phyloP scores from a whole-genome alignment of 2,113 vertebrate genomes.

The Melanerpes aurifrons region DNA sequence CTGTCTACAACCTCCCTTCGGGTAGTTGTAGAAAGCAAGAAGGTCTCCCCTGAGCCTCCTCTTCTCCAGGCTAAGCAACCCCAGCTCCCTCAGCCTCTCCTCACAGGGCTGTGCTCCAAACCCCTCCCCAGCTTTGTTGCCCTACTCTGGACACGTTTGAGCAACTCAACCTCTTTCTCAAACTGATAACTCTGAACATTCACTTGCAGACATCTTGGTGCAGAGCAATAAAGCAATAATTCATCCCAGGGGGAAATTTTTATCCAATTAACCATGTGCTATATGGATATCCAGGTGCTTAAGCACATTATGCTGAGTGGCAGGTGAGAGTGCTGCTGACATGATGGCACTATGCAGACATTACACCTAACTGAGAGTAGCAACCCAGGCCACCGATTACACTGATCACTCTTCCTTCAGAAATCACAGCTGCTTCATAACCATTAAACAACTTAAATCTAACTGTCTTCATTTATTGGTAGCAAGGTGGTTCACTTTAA shows the following conservation, averaged over 20 bases:
- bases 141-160: too few relatives aligned
- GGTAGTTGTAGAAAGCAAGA: too few relatives aligned
- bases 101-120: too few relatives aligned
- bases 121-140: too few relatives aligned
- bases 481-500: background rate
- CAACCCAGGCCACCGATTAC: background rate
- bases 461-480: background rate
- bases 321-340: background rate
- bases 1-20: too few relatives aligned
- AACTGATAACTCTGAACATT: background rate
- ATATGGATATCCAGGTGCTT: background rate
- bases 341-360: background rate
- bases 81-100: too few relatives aligned
- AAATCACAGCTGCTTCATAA: conserved; percentile 3
- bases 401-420: background rate
- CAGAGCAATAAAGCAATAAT: background rate
- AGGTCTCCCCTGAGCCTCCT: too few relatives aligned
- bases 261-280: conserved; percentile 4
- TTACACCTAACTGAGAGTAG: background rate
- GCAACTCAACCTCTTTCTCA: too few relatives aligned
- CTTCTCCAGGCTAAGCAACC: too few relatives aligned
- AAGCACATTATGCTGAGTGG: conserved; percentile 5
- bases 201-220: background rate
- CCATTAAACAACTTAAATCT: background rate
- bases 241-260: background rate